Percentiles rank a stretch among this genome's conserved stretches.
phyloP scores from a whole-genome alignment of 2,113 vertebrate genomes.

The Hippocampus zosterae region DNA sequence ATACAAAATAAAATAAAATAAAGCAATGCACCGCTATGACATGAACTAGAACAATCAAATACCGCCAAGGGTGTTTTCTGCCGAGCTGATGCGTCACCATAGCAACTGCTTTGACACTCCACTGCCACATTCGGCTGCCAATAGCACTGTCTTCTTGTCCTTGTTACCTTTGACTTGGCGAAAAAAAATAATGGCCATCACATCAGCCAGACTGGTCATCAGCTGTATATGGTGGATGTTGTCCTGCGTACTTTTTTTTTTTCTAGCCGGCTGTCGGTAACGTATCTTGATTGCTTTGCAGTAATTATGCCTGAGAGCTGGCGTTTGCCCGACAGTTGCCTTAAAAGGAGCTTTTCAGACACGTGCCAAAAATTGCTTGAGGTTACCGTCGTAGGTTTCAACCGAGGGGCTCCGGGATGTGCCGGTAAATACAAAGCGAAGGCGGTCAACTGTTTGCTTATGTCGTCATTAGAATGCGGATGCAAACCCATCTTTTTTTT shows the following conservation, averaged over 20 bases:
- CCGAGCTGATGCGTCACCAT: constrained; percentile 57
- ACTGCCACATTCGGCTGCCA: constrained; percentile 25
- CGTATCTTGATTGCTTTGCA: constrained; percentile 27
- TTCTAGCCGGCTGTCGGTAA: constrained; percentile 17
- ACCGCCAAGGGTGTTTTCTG: constrained; percentile 8
- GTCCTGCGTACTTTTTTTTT: constrained; percentile 1
- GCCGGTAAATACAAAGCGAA: no score
- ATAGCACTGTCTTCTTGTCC: neutral
- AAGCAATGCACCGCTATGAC: neutral
- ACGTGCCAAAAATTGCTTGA: constrained; percentile 35
- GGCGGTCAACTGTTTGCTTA: no score
- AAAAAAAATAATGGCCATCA: neutral
- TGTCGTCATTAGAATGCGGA: no score
- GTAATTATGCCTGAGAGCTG: constrained; percentile 44
- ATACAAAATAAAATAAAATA: no score
- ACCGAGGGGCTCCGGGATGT: neutral
- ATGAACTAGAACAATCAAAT: no score
- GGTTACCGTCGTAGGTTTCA: constrained; percentile 36
- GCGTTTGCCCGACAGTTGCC: constrained; percentile 38
- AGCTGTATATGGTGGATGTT: neutral
- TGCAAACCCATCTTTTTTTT: no score
- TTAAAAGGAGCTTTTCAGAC: constrained; percentile 35
- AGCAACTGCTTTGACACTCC: constrained; percentile 64
- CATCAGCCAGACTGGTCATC: no score
- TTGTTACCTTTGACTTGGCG: constrained; percentile 1